phyloP scores from a whole-genome alignment of 2,113 vertebrate species.

The Oryctolagus cuniculus region DNA sequence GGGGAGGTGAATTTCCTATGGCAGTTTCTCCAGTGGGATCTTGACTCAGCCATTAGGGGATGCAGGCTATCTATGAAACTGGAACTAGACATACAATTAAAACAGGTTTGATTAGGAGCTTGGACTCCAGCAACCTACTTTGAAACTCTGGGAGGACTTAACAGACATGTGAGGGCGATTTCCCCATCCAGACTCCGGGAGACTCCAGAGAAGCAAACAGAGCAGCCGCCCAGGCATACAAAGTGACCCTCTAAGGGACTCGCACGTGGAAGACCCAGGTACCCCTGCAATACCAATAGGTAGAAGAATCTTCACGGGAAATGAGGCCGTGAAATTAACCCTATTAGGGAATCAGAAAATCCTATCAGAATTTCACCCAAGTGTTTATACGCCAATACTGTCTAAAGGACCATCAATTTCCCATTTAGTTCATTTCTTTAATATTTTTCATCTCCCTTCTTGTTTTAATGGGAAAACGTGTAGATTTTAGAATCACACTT shows the following conservation, averaged over 20 bases:
- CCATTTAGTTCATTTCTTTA: neutral
- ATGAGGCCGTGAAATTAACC: neutral
- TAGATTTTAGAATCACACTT: neutral
- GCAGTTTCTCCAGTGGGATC: neutral
- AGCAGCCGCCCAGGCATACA: neutral
- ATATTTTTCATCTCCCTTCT: neutral
- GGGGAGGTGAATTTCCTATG: neutral
- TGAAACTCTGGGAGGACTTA: neutral
- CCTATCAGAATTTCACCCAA: neutral
- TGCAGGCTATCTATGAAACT: neutral
- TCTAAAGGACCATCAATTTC: neutral
- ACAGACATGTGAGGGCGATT: rapidly evolving
- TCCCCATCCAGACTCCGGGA: neutral
- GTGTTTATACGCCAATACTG: neutral
- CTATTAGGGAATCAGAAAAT: neutral
- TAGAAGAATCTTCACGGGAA: neutral
- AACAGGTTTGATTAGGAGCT: neutral
- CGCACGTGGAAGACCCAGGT: neutral
- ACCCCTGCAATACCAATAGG: neutral
- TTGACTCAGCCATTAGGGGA: neutral
- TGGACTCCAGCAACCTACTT: neutral
- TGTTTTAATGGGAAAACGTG: neutral
- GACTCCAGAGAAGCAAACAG: neutral
- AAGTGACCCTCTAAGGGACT: neutral
- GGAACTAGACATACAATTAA: neutral